Percentiles rank a stretch among this genome's conserved stretches.
These are phyloP conservation scores for Tuta absoluta DNA, from an alignment of 2,888 invertebrate genomes.

Conservation along the genomic window DNA sequence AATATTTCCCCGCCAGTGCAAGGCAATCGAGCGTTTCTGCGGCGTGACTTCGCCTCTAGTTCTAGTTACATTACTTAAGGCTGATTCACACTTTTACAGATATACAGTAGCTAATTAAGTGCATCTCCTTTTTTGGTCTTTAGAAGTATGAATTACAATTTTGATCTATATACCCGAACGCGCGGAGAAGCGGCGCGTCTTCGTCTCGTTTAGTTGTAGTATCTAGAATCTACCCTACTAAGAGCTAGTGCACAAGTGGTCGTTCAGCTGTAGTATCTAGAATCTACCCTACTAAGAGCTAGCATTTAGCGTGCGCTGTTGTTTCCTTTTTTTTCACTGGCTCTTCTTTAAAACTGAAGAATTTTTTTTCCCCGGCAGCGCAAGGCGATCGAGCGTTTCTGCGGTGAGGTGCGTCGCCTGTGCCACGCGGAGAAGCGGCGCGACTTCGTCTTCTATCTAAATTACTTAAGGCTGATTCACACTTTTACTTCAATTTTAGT, in stretches of 20 bases:
- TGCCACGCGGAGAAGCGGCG: constrained; percentile 98
- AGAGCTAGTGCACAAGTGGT: too few species aligned
- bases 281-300: too few species aligned
- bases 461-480: too few species aligned
- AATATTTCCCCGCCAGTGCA: constrained; percentile 79
- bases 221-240: too few species aligned
- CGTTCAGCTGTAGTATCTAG: too few species aligned
- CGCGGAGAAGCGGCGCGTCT: too few species aligned
- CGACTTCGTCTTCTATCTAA: constrained; percentile 91
- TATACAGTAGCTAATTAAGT: neutral
- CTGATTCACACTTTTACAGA: neutral
- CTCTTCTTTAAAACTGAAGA: too few species aligned
- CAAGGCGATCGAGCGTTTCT: constrained; percentile 97
- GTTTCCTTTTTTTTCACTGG: too few species aligned
- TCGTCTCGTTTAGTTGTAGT: too few species aligned
- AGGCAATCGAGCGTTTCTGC: constrained; percentile 97
- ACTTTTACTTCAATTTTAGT: neutral
- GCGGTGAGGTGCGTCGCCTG: constrained; percentile 95
- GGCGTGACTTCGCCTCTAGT: constrained; percentile 96
- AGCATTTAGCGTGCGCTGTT: too few species aligned
- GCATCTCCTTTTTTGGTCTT: neutral
- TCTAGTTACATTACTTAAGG: constrained; percentile 51
- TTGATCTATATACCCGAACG: too few species aligned
- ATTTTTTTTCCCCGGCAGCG: constrained; percentile 73
- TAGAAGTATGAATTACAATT: too few species aligned